Evolutionary conservation across 2,797 vertebrate species (phyloP).

Genomic region (Etheostoma perlongum): DNA sequence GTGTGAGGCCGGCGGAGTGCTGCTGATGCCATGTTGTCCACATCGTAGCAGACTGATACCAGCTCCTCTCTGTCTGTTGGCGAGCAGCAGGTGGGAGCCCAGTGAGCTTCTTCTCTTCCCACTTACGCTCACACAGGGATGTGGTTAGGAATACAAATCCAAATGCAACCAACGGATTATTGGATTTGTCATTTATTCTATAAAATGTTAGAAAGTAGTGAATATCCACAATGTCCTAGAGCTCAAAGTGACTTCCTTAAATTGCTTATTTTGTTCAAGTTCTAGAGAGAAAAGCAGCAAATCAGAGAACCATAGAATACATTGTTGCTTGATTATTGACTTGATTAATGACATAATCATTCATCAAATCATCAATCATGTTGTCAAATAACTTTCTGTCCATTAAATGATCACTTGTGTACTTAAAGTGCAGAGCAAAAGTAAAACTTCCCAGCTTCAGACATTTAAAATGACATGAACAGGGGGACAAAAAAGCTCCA

Average conservation of each 20-base stretch:
- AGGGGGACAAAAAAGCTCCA: background rate
- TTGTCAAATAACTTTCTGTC: background rate
- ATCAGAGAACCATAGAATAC: background rate
- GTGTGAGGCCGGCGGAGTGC: slow-evolving; percentile 50
- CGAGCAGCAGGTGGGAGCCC: slow-evolving; percentile 31
- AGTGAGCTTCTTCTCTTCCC: slow-evolving; percentile 31
- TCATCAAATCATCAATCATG: background rate
- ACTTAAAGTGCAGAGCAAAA: background rate
- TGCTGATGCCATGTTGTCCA: slow-evolving; percentile 43
- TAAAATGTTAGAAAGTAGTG: background rate
- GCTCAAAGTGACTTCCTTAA: background rate
- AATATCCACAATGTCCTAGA: background rate
- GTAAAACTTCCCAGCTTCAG: background rate
- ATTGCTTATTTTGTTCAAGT: background rate
- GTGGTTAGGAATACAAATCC: slow-evolving; percentile 31
- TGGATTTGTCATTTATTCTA: background rate
- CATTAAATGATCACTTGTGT: background rate
- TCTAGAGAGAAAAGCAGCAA: background rate
- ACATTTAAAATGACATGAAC: background rate
- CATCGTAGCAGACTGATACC: slow-evolving; percentile 42
- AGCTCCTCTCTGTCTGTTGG: slow-evolving; percentile 30
- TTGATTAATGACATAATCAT: background rate
- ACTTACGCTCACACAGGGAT: slow-evolving; percentile 24
- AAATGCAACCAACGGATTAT: background rate
- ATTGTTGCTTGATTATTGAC: background rate